Evolutionary conservation across 2,888 invertebrate genomes (phyloP).

Genomic region (Adineta ricciae): DNA sequence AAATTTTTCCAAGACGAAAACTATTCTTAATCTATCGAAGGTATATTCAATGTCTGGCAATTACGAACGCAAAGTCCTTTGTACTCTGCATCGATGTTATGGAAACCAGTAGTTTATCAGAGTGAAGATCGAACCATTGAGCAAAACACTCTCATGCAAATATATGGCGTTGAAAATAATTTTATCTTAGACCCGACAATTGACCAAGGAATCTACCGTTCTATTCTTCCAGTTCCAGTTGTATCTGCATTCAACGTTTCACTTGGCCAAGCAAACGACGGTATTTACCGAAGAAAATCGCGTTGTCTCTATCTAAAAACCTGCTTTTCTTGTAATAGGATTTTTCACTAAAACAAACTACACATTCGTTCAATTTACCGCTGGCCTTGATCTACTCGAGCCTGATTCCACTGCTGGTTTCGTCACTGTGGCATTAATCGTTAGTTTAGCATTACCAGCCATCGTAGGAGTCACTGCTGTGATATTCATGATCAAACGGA

Average conservation of each 20-base stretch:
- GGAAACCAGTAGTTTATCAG: slow-evolving; percentile 7
- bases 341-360: slow-evolving; percentile 13
- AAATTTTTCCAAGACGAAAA: no score
- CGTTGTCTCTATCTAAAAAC: no score
- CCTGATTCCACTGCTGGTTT: not conserved
- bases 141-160: not conserved
- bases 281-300: not conserved
- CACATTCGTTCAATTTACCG: slow-evolving; percentile 1
- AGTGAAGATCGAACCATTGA: not conserved
- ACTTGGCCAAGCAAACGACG: not conserved
- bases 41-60: not conserved
- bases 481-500: not conserved
- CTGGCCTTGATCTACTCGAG: not conserved
- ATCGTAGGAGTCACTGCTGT: not conserved
- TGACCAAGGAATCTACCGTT: not conserved
- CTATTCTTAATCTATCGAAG: not conserved
- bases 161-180: not conserved
- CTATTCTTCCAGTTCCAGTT: not conserved
- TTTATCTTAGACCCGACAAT: not conserved
- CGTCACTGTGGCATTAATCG: not conserved
- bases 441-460: not conserved
- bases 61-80: not conserved
- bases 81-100: not conserved
- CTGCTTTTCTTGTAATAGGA: not conserved
- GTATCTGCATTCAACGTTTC: not conserved